Base-by-base conservation (phyloP, 2,888 invertebrate species). In the Hirtodrosophila alboralis region DNA sequence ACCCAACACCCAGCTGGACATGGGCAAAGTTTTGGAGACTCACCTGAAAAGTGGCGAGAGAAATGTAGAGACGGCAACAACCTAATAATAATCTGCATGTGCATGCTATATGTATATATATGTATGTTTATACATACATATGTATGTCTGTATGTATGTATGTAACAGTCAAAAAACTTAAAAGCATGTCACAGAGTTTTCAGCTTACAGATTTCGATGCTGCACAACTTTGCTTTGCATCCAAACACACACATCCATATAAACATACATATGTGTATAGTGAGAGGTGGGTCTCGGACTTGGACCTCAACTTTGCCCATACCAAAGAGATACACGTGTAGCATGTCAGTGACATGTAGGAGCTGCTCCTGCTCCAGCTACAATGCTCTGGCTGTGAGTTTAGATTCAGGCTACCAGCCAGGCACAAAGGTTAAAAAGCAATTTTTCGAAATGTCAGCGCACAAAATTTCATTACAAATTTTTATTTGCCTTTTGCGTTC, bases 181-280 rank as follows among this genome's bases (percentile, higher is more conserved):
- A 85, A 79, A 85, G 86, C 86, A 79, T 79, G 84, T 85, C 79
- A 85, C 79, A 85, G 86, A 79, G 84, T 79, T 79, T 85, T 64
- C 77, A 86, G 86, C 69, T 79, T 79, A 83, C 86, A 79, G 86
- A 79, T 79, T 79, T 83, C 68, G 73, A 60, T 72, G 80, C 85
- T 75, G 83, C 83, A 84, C 83, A 80, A 78, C 67, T 78, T 83
- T 81, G 54, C 48, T 66, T 66, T 61, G 53, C 54, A 31, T 18
- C 18, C 27, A 40, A 37, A 21, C 51, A 62, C 68, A 28, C 31
- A 38, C 23, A 30, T 43, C 36, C 18, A 14, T n/a, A 34, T 30
- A 30, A n/a, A 21, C 9, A 10, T 6, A 10, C 9, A 28, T n/a
- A n/a, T n/a, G n/a, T n/a, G n/a, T n/a, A n/a, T n/a, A n/a, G n/a